These are phyloP conservation scores for Nezara viridula DNA, from an alignment of 2,888 invertebrate genomes.

Conservation along the genomic window DNA sequence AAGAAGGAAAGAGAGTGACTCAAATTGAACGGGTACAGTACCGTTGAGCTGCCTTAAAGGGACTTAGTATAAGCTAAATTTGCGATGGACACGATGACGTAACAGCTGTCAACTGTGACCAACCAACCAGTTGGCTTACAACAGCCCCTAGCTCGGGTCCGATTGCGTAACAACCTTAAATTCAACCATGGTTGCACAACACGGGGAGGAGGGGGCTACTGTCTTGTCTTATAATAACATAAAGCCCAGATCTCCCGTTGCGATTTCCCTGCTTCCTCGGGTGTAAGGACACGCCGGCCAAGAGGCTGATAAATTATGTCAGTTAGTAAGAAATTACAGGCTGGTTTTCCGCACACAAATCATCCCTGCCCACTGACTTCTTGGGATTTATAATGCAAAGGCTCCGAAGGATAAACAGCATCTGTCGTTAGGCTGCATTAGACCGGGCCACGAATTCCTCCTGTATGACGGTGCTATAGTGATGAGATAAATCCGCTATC, in stretches of 20 bases:
- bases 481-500: neutral
- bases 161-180: constrained; percentile 35
- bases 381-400: neutral
- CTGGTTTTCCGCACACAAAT: neutral
- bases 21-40: neutral
- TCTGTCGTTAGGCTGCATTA: neutral
- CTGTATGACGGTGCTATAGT: neutral
- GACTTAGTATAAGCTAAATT: neutral
- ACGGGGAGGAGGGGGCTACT: neutral
- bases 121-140: constrained; percentile 8
- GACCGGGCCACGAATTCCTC: neutral
- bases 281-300: neutral
- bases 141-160: constrained; percentile 8
- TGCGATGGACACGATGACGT: constrained; percentile 8
- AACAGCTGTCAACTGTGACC: constrained; percentile 40
- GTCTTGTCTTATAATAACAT: constrained; percentile 18
- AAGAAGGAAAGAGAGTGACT: neutral
- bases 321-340: neutral
- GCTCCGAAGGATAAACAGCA: neutral
- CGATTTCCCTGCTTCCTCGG: neutral
- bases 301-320: neutral
- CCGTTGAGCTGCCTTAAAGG: neutral
- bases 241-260: neutral
- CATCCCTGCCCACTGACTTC: constrained; percentile 8
- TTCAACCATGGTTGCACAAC: constrained; percentile 16